A percentile compares a stretch with the other conserved stretches of the same genome.
These are phyloP conservation scores for Pipistrellus nathusii DNA, from an alignment of 2,797 vertebrate genomes.

Conservation along the genomic window DNA sequence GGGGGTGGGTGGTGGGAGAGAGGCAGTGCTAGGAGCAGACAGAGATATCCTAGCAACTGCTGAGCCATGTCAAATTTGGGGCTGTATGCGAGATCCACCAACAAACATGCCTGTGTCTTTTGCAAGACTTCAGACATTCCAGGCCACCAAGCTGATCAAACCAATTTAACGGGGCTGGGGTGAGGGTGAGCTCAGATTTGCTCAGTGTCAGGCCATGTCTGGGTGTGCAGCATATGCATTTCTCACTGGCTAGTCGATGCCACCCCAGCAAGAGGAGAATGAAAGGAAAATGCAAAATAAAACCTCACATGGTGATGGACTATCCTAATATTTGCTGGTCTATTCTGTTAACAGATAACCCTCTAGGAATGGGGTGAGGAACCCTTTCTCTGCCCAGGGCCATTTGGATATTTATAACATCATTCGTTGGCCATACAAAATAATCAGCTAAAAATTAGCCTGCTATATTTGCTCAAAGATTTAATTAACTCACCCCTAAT, in stretches of 20 bases:
- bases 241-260: constrained; percentile 79
- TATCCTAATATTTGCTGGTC: constrained; percentile 8
- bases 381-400: no score
- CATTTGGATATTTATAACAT: no score
- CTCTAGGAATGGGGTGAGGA: neutral
- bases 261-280: constrained; percentile 60
- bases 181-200: constrained; percentile 86
- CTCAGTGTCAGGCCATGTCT: constrained; percentile 83
- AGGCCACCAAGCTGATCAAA: constrained; percentile 88
- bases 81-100: constrained; percentile 83
- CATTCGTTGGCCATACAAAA: no score
- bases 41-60: constrained; percentile 80
- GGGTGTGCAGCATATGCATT: constrained; percentile 77
- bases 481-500: no score
- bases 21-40: constrained; percentile 62
- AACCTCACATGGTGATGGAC: constrained; percentile 47
- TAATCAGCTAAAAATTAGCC: no score
- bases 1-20: neutral
- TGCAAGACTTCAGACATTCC: constrained; percentile 87
- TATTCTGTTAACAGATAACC: neutral
- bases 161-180: constrained; percentile 88
- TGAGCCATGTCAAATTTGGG: constrained; percentile 86
- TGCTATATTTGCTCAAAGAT: no score
- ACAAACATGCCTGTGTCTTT: constrained; percentile 85
- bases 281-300: constrained; percentile 75